Conservation (phyloP, 2,797 vertebrate species). For the Aselliscus stoliczkanus region DNA sequence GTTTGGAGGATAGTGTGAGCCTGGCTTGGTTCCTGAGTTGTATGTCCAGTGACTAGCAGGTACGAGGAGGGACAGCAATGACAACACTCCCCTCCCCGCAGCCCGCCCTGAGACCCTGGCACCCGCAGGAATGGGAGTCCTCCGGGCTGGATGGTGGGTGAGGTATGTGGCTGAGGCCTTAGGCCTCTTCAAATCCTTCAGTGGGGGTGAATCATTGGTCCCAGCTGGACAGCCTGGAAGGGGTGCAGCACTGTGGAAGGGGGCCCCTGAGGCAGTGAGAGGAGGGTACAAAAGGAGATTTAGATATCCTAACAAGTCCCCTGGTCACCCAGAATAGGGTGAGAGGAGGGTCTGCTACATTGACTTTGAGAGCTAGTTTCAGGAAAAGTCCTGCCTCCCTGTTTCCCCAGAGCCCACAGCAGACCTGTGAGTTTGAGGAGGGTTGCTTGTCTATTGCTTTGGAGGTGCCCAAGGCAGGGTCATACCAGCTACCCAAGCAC, state of each 20-base stretch:
- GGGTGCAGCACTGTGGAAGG: not conserved
- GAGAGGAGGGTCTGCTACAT: not conserved
- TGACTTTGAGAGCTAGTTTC: not conserved
- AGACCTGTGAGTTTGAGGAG: not conserved
- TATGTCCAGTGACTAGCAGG: conserved; percentile 66
- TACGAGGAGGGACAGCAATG: not conserved
- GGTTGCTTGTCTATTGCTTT: not conserved
- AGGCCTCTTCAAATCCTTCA: conserved; percentile 63
- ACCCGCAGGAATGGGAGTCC: not conserved
- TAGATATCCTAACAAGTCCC: not conserved
- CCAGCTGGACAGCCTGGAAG: not conserved
- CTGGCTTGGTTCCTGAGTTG: conserved; percentile 74
- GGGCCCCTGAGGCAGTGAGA: conserved; percentile 38
- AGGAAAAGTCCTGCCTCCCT: not conserved
- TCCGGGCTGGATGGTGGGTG: conserved; percentile 29
- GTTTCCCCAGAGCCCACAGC: not conserved
- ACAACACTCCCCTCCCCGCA: not conserved
- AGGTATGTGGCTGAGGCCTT: conserved; percentile 64
- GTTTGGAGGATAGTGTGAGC: conserved; percentile 16
- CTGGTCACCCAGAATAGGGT: not conserved
- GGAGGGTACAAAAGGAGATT: not conserved
- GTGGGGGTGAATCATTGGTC: not conserved
- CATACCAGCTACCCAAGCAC: not conserved
- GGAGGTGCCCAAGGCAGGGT: not conserved
- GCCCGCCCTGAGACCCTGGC: conserved; percentile 30